These are phyloP conservation scores for Pegoplata infirma DNA, from an alignment of 2,888 invertebrate genomes.

Conservation along the genomic window DNA sequence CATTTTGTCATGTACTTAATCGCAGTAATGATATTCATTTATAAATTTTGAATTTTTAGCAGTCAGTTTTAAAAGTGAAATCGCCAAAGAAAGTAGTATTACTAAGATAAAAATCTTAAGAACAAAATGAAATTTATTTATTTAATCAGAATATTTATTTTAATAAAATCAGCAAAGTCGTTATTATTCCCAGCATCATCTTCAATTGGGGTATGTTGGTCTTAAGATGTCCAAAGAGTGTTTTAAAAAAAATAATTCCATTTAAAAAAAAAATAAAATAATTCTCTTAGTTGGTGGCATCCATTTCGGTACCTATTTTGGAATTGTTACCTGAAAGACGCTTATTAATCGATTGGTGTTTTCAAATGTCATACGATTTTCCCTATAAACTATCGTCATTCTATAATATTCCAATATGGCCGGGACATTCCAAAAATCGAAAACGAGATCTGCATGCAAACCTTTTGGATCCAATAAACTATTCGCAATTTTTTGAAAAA, in stretches of 20 bases:
- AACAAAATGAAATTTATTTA: slow-evolving; percentile 15
- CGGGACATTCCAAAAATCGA: slow-evolving; percentile 65
- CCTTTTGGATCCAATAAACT: slow-evolving; percentile 30
- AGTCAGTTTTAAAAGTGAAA: slow-evolving; percentile 23
- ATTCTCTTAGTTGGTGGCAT: slow-evolving; percentile 70
- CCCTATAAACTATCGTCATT: slow-evolving; percentile 71
- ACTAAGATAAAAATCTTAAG: background rate
- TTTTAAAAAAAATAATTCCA: background rate
- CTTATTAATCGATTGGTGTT: slow-evolving; percentile 76
- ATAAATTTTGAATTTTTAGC: background rate
- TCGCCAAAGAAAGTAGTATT: background rate
- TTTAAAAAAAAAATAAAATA: background rate
- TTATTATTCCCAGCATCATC: slow-evolving; percentile 68
- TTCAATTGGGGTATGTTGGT: slow-evolving; percentile 66
- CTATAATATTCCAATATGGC: slow-evolving; percentile 76
- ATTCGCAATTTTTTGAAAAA: slow-evolving; percentile 58
- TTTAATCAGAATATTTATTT: background rate
- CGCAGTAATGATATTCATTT: slow-evolving; percentile 25
- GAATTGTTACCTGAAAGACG: slow-evolving; percentile 73
- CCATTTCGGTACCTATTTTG: slow-evolving; percentile 74
- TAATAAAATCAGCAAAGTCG: background rate
- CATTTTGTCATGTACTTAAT: background rate
- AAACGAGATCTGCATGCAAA: slow-evolving; percentile 52
- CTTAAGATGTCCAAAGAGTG: no score
- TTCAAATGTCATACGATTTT: slow-evolving; percentile 74